Base-by-base conservation (phyloP, 2,888 invertebrate genomes). In the Mythimna pallens region DNA sequence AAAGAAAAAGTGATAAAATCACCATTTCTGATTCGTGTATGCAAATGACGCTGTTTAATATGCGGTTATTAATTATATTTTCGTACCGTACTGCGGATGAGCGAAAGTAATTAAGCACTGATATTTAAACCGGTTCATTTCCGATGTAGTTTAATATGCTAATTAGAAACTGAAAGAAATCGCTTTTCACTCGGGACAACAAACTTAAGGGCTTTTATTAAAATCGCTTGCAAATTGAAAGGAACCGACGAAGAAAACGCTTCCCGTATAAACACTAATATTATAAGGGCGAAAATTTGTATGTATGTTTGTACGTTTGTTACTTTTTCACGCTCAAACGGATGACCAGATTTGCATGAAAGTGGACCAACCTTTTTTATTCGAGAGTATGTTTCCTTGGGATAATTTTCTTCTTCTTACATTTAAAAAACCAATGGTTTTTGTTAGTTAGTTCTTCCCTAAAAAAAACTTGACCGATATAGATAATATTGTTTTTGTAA, bases 1-100 rank as follows among this genome's bases (percentile, higher is more conserved):
- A 82, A 82, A 84, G 86, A 68, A 78, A 85, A 65, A 75, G 76
- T 79, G 34, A 65, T 54, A 8, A 58, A 82, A 65, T 77, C 59
- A 69, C 40, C 66, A 83, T 68, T 62, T 70, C 58, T 54, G 69
- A 50, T 36, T 61, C 34, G 30, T 57, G 30, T 73, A 83, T 81
- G 81, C 36, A 58, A 75, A 81, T 80, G n/a, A 54, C 3, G 7
- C 50, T 65, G 67, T 62, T 83, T 65, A 63, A 65, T 75, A 70
- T 70, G 52, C 84, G 30, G 63, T 71, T 65, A 54, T 84, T 70
- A 71, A 84, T 61, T 66, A 5, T 20, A 72, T 81, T 70, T 76
- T 59, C 59, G 70, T 55, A 68, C 78, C n/a, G 25, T 70, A 34
- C 52, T 22, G 65, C 54, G 70, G 70, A 80, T 70, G 65, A 65